Base-by-base conservation (phyloP, 2,113 vertebrate species). In the Hippolais icterina region DNA sequence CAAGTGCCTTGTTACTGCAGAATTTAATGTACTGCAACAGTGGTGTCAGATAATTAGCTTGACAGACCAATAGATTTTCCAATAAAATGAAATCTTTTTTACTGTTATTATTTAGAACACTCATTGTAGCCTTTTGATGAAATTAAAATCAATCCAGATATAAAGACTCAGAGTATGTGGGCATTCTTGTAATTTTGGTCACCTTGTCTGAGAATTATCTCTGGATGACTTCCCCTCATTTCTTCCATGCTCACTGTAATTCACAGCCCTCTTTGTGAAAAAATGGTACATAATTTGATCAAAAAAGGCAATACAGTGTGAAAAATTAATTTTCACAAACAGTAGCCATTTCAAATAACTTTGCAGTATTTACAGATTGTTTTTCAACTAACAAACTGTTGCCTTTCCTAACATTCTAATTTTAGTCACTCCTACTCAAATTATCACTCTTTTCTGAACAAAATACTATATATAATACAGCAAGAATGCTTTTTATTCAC, bases 1-100 rank as follows among this genome's bases (percentile, higher is more conserved):
- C 87, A 94, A 95, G 59, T 90, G 76, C 76, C 93, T 95, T 92
- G 86, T 96, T 95, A 97, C 92, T 90, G 82, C 78, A 93, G 90
- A 96, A 83, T 95, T 96, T 95, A 95, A 95, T 93, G 87, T 94
- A 81, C 82, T 94, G 92, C 78, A 94, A 74, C 54, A 68, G 57
- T 85, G 53, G 70, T 94, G 90, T 87, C 93, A 93, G 70, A 74
- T 95, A 96, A 97, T 97, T 94, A 96, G 63, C 66, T 89, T 89
- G 95, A 96, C 90, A 95, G 66, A 88, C 74, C 91, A 79, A 86
- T 93, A 93, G 93, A 90, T 91, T 96, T 97, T 95, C 59, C 91
- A 89, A 78, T 93, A 90, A 90, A 89, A 74, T 63, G 42, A 94
- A 81, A 79, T 42, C 23, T 69, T 94, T 94, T 60, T 59, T 63